phyloP scores from a whole-genome alignment of 2,888 invertebrate genomes.

The Troides helena region DNA sequence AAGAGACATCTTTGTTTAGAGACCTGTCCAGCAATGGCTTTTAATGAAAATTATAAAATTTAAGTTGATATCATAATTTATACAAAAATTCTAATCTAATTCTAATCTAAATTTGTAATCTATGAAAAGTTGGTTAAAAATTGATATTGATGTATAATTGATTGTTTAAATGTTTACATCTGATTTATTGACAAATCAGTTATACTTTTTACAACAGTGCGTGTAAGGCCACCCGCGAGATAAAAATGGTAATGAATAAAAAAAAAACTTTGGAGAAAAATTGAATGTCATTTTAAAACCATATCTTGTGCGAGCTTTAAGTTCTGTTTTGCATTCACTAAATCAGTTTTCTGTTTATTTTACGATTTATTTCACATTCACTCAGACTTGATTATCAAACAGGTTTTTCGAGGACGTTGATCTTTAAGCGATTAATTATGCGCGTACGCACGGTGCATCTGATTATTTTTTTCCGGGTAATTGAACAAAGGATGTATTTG shows the following conservation, averaged over 20 bases:
- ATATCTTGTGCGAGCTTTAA: not conserved
- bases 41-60: no score
- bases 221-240: not conserved
- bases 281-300: not conserved
- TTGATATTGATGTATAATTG: no score
- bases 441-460: constrained; percentile 33
- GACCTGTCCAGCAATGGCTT: no score
- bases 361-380: constrained; percentile 36
- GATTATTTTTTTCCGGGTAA: constrained; percentile 33
- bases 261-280: not conserved
- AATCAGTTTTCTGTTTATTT: constrained; percentile 29
- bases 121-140: no score
- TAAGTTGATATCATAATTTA: no score
- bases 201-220: not conserved
- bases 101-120: no score
- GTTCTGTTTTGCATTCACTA: not conserved
- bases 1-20: no score
- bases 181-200: no score
- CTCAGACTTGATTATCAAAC: constrained; percentile 38
- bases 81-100: no score
- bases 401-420: constrained; percentile 49
- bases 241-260: not conserved
- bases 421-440: constrained; percentile 47
- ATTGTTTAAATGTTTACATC: no score
- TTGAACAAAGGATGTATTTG: constrained; percentile 22